These are phyloP conservation scores for Neocrepidodera transversa DNA, from an alignment of 2,888 invertebrate genomes.

Conservation along the genomic window DNA sequence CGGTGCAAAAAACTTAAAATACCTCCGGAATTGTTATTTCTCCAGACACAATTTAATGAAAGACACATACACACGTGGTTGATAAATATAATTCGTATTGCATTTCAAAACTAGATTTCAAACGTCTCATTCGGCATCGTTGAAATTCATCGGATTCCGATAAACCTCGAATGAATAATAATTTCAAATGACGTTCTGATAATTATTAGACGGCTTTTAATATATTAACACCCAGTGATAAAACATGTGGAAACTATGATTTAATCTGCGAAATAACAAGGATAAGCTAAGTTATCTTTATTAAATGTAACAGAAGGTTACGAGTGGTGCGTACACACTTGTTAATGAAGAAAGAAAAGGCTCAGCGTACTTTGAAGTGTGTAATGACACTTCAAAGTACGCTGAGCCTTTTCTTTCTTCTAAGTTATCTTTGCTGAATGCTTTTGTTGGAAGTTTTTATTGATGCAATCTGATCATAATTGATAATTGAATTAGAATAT, in stretches of 20 bases:
- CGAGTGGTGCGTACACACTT: too few species aligned
- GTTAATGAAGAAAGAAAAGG: too few species aligned
- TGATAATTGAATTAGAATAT: too few species aligned
- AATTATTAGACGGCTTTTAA: slow-evolving; percentile 45
- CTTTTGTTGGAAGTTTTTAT: too few species aligned
- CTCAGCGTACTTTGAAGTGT: too few species aligned
- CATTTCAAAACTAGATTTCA: slow-evolving; percentile 24
- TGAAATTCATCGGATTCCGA: slow-evolving; percentile 47
- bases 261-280: slow-evolving; percentile 39
- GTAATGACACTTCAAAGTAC: too few species aligned
- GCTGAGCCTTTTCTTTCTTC: too few species aligned
- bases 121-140: slow-evolving; percentile 27
- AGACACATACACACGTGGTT: slow-evolving; percentile 12
- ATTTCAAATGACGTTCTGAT: slow-evolving; percentile 39
- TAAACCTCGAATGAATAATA: slow-evolving; percentile 46
- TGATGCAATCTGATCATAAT: too few species aligned
- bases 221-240: slow-evolving; percentile 42
- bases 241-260: slow-evolving; percentile 43
- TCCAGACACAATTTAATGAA: slow-evolving; percentile 16
- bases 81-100: slow-evolving; percentile 9
- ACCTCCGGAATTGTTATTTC: slow-evolving; percentile 8
- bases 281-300: slow-evolving; percentile 33
- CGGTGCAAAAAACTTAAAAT: slow-evolving; percentile 8
- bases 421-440: too few species aligned
- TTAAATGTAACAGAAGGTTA: too few species aligned